A percentile compares a stretch with the other conserved stretches of the same genome.
Evolutionary conservation across 2,797 vertebrate genomes (phyloP).

Genomic region (Melanotaenia nigrans): DNA sequence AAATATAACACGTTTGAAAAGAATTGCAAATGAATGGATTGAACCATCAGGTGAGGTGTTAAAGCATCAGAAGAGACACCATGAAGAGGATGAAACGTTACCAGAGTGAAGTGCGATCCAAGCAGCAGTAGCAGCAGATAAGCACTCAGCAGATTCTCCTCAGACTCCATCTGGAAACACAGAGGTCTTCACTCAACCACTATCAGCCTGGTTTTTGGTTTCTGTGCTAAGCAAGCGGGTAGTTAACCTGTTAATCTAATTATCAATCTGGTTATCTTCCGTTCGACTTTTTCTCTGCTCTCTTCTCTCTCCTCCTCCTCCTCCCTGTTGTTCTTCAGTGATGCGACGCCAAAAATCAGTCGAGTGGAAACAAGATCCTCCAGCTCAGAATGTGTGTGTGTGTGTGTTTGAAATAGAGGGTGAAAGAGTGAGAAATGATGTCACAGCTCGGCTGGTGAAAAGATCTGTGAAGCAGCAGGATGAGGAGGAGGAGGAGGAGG

Average conservation of each 20-base stretch:
- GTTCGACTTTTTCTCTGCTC: background rate
- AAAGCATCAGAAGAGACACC: background rate
- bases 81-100: slow-evolving; percentile 6
- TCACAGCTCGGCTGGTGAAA: slow-evolving; percentile 36
- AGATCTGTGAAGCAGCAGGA: slow-evolving; percentile 29
- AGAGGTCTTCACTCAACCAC: background rate
- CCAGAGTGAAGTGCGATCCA: slow-evolving; percentile 38
- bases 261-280: background rate
- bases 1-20: background rate
- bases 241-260: background rate
- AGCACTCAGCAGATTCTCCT: slow-evolving; percentile 57
- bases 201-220: background rate
- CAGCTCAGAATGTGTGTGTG: slow-evolving; percentile 5
- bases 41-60: background rate
- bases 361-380: slow-evolving; percentile 50
- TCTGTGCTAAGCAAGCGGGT: background rate
- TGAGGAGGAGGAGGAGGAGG: slow-evolving; percentile 24
- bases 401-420: background rate
- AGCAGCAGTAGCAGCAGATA: slow-evolving; percentile 67
- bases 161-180: slow-evolving; percentile 64
- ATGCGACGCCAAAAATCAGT: slow-evolving; percentile 38
- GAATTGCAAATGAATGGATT: background rate
- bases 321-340: slow-evolving; percentile 20
- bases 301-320: slow-evolving; percentile 9
- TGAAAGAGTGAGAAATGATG: slow-evolving; percentile 18